Conservation (phyloP, 1,140 invertebrate genomes). For the Xylocopa sonorina region DNA sequence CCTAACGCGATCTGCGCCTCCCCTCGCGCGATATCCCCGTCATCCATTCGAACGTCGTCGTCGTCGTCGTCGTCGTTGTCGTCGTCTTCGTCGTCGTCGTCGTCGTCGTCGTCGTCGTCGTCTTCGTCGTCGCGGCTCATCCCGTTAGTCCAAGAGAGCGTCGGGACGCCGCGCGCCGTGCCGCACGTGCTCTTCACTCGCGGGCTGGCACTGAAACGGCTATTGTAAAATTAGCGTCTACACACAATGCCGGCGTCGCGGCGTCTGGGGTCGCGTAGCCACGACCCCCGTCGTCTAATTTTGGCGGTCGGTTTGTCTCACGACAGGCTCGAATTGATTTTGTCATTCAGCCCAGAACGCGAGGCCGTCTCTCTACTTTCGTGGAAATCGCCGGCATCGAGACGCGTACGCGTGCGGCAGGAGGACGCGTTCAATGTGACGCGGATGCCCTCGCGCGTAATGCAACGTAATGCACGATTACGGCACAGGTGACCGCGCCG, state of each 20-base stretch:
- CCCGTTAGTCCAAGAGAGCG: conserved; percentile 49
- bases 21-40: neutral
- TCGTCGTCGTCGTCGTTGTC: neutral
- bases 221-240: conserved; percentile 82
- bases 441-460: too few relatives aligned
- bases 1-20: neutral
- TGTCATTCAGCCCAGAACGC: conserved; percentile 54
- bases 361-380: conserved; percentile 52
- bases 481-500: too few relatives aligned
- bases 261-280: conserved; percentile 79
- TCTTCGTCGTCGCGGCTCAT: conserved; percentile 22
- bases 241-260: conserved; percentile 81
- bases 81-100: too few relatives aligned
- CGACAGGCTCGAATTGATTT: conserved; percentile 59
- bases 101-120: neutral
- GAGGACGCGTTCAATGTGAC: too few relatives aligned
- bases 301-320: conserved; percentile 59
- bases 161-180: conserved; percentile 65
- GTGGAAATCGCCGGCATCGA: conserved; percentile 53
- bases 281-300: conserved; percentile 78
- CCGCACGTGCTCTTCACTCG: conserved; percentile 66
- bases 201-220: conserved; percentile 63
- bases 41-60: conserved; percentile 15
- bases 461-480: too few relatives aligned
- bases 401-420: conserved; percentile 5